Percentiles rank a stretch among this genome's conserved stretches.
These are phyloP conservation scores for Amiota minor DNA, from an alignment of 2,888 invertebrate species.

Conservation along the genomic window DNA sequence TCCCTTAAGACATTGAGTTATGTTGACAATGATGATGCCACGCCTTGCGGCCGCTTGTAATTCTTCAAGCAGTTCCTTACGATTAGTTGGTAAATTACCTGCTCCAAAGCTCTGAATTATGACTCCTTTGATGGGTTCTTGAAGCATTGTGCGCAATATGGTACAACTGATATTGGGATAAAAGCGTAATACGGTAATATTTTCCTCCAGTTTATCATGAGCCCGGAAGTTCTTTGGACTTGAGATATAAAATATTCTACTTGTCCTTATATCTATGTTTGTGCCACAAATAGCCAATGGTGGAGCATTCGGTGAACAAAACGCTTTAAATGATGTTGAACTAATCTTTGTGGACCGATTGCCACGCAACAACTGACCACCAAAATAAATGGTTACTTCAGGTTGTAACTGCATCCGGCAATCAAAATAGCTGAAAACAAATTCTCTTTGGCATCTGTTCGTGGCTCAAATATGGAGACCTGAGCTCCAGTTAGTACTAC, in stretches of 20 bases:
- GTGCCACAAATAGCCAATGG: slow-evolving; percentile 88
- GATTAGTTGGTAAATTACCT: slow-evolving; percentile 91
- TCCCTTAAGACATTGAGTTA: slow-evolving; percentile 91
- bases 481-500: slow-evolving; percentile 94
- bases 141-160: slow-evolving; percentile 80
- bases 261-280: slow-evolving; percentile 77
- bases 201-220: slow-evolving; percentile 82
- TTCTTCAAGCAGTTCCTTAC: slow-evolving; percentile 82
- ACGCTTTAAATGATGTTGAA: slow-evolving; percentile 66
- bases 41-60: slow-evolving; percentile 81
- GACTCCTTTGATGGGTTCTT: slow-evolving; percentile 85
- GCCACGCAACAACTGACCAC: slow-evolving; percentile 89
- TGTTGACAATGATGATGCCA: slow-evolving; percentile 91
- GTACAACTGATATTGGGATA: slow-evolving; percentile 91
- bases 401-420: slow-evolving; percentile 89
- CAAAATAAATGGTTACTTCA: slow-evolving; percentile 95
- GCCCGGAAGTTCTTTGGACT: slow-evolving; percentile 77
- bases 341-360: slow-evolving; percentile 76
- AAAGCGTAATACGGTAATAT: slow-evolving; percentile 88
- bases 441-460: slow-evolving; percentile 95
- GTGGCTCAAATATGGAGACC: slow-evolving; percentile 93
- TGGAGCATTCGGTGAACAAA: slow-evolving; percentile 83
- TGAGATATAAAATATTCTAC: not conserved
- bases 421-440: slow-evolving; percentile 90
- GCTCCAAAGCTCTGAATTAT: slow-evolving; percentile 93